phyloP scores from a whole-genome alignment of 2,888 invertebrate genomes.

The Bibio marci region DNA sequence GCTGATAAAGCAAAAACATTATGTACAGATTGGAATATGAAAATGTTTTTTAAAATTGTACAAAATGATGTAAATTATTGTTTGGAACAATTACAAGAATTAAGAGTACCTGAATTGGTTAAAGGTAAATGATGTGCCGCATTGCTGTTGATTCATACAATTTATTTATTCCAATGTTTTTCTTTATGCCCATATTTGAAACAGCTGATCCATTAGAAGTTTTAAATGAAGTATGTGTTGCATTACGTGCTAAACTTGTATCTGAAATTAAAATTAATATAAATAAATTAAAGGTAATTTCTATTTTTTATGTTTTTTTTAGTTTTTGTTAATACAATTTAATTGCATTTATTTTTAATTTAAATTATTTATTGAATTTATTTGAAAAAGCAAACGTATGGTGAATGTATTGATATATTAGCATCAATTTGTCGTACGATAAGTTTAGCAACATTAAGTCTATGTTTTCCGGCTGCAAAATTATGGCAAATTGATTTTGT shows the following conservation, averaged over 20 bases:
- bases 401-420: constrained; percentile 52
- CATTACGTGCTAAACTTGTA: constrained; percentile 62
- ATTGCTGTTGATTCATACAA: too few species aligned
- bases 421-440: constrained; percentile 59
- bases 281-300: constrained; percentile 49
- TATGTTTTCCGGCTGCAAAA: constrained; percentile 55
- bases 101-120: constrained; percentile 21
- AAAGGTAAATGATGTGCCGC: too few species aligned
- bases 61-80: constrained; percentile 47
- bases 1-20: constrained; percentile 51
- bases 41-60: constrained; percentile 50
- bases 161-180: too few species aligned
- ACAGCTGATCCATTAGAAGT: constrained; percentile 44
- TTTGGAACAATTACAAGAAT: constrained; percentile 41
- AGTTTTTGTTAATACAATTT: neutral
- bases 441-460: constrained; percentile 63
- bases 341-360: constrained; percentile 12
- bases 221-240: constrained; percentile 62
- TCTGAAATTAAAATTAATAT: constrained; percentile 64
- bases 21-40: constrained; percentile 58
- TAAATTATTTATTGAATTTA: too few species aligned
- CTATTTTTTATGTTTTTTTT: neutral
- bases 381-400: constrained; percentile 55
- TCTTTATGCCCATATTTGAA: too few species aligned
- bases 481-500: constrained; percentile 43